Evolutionary conservation across 2,888 invertebrate genomes (phyloP).

Genomic region (Thereva nobilitata): DNA sequence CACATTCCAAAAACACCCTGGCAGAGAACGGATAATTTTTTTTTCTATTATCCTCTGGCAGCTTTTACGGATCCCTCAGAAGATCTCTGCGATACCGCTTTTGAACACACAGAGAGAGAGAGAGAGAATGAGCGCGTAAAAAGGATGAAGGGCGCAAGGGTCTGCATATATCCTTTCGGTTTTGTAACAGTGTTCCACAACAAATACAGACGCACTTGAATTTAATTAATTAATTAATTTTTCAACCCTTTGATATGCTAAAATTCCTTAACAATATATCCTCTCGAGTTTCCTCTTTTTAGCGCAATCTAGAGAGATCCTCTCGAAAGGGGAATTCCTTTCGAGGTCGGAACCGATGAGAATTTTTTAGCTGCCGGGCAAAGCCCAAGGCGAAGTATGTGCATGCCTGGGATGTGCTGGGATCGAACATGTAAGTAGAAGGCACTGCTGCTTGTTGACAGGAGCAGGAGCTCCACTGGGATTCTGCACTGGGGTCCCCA

Average conservation of each 20-base stretch:
- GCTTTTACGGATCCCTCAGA: no score
- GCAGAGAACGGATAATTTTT: background rate
- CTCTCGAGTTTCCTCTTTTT: constrained; percentile 27
- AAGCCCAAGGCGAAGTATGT: no score
- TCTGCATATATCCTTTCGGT: background rate
- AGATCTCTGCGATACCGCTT: no score
- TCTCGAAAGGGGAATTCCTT: constrained; percentile 35
- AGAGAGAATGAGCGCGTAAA: no score
- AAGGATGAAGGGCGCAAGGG: background rate
- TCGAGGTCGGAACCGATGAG: constrained; percentile 19
- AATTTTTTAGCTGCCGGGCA: constrained; percentile 24
- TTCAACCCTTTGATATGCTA: constrained; percentile 41
- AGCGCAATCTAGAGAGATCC: constrained; percentile 22
- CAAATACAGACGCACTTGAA: constrained; percentile 36
- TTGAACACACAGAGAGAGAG: background rate
- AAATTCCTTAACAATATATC: constrained; percentile 38
- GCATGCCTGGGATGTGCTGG: no score
- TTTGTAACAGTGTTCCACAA: constrained; percentile 8
- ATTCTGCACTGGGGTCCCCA: no score
- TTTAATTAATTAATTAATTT: constrained; percentile 42
- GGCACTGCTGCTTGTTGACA: no score
- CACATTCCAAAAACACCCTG: constrained; percentile 2
- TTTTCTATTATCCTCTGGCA: no score
- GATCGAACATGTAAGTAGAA: no score
- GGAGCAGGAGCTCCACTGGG: no score